These are phyloP conservation scores for Ryuthela nishihirai DNA, from an alignment of 2,888 invertebrate genomes.

Conservation along the genomic window DNA sequence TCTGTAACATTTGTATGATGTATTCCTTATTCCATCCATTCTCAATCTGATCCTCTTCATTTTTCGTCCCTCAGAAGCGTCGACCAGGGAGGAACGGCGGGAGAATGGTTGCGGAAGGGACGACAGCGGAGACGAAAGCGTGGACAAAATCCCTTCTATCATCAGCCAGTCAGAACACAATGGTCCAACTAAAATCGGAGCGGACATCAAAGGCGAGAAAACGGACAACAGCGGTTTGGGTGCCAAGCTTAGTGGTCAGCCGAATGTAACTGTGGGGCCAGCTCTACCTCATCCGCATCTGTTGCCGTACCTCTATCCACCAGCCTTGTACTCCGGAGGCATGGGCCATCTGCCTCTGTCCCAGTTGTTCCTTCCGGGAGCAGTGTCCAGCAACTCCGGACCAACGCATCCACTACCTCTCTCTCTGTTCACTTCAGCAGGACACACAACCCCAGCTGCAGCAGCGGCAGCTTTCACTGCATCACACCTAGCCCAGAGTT, in stretches of 20 bases:
- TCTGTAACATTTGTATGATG: too few species aligned
- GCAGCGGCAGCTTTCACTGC: constrained; percentile 20
- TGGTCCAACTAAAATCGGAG: constrained; percentile 10
- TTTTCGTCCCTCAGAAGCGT: constrained; percentile 4
- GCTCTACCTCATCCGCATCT: constrained; percentile 70
- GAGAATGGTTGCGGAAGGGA: constrained; percentile 24
- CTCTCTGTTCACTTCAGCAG: constrained; percentile 47
- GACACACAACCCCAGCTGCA: constrained; percentile 58
- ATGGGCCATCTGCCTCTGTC: constrained; percentile 46
- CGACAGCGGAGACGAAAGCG: constrained; percentile 24
- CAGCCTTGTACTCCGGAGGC: constrained; percentile 72
- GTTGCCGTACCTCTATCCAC: constrained; percentile 88
- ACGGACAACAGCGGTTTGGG: constrained; percentile 7
- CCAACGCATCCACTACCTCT: constrained; percentile 45
- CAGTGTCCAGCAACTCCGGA: constrained; percentile 28
- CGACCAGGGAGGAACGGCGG: constrained; percentile 14
- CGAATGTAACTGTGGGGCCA: constrained; percentile 90
- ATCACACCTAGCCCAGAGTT: constrained; percentile 28
- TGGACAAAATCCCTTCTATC: constrained; percentile 19
- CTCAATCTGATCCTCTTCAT: too few species aligned
- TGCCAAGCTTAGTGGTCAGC: constrained; percentile 51
- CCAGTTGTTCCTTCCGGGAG: constrained; percentile 43
- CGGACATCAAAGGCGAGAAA: constrained; percentile 19
- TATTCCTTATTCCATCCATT: too few species aligned
- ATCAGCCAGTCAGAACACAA: constrained; percentile 12